Conservation (phyloP, 2,888 invertebrate genomes). For the Lasioglossum lativentre region DNA sequence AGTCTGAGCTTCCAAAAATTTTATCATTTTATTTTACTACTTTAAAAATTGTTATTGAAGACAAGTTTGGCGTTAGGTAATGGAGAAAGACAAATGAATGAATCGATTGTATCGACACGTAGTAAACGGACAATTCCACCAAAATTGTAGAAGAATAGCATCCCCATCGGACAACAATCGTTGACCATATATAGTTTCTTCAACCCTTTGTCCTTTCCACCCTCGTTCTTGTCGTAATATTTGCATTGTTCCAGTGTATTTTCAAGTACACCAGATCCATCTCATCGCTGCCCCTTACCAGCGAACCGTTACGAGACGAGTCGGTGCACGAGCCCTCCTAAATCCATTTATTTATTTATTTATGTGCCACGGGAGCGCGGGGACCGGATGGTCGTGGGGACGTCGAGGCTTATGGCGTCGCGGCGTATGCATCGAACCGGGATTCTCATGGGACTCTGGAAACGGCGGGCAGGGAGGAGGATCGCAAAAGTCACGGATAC, state of each 20-base stretch:
- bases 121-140: not conserved
- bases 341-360: slow-evolving; percentile 85
- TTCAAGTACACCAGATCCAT: slow-evolving; percentile 39
- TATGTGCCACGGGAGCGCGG: slow-evolving; percentile 80
- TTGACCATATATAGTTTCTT: not conserved
- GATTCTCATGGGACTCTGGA: slow-evolving; percentile 78
- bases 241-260: slow-evolving; percentile 62
- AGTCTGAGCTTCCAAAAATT: too few relatives aligned
- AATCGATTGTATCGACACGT: not conserved
- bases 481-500: slow-evolving; percentile 81
- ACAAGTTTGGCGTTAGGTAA: too few relatives aligned
- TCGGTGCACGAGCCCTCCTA: slow-evolving; percentile 71
- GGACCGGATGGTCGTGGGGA: slow-evolving; percentile 63
- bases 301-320: slow-evolving; percentile 63
- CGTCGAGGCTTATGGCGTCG: slow-evolving; percentile 66
- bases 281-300: slow-evolving; percentile 59
- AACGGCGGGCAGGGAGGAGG: slow-evolving; percentile 60
- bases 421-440: slow-evolving; percentile 72
- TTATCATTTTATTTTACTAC: too few relatives aligned
- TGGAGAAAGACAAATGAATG: not conserved
- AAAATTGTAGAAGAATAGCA: not conserved
- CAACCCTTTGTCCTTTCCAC: slow-evolving; percentile 23
- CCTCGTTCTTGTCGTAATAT: slow-evolving; percentile 47
- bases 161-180: not conserved
- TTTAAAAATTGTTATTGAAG: too few relatives aligned